Base-by-base conservation (phyloP, 2,113 vertebrate species). In the Paraplagusia blochii region DNA sequence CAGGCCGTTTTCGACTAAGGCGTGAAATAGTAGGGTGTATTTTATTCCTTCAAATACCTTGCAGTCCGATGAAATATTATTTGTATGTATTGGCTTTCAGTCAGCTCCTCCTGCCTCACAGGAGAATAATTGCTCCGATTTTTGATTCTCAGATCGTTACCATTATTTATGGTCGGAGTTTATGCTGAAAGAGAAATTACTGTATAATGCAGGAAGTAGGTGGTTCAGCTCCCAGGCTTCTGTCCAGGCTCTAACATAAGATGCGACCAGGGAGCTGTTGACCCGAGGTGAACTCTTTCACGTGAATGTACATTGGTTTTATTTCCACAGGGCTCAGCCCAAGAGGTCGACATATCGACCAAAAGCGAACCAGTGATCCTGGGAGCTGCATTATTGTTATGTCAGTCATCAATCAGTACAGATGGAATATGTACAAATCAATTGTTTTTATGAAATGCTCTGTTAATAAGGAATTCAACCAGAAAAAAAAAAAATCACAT, bases 131-230 rank as follows among this genome's bases (percentile, higher is more conserved):
- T 46, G 33, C 29, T 15, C 12, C 19, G 1, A 29, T 19, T 38
- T 59, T 59, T 3, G n/a, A 64, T 71, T 54, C 58, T 18, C 15
- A 45, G 45, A 36, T 16, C 5, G 15, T 42, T 1, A 18, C 29
- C 10, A 18, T 53, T 63, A 15, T 53, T 55, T 50, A 44, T 66
- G 39, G 15, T 15, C 4, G 10, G 43, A 16, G 10, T n/a, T 57
- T 7, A 17, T 60, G 17, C 39, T 40, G 51, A 51, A 50, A 29
- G 48, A 19, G 34, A 8, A 14, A 17, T 62, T 51, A 29, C 3
- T 29, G 22, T 29, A 16, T 47, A 52, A 53, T 44, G 8, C 22
- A 61, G 12, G 13, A 33, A 33, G 12, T 29, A 34, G 39, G 44
- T 45, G 50, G 59, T 44, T 55, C 35, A 36, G 45, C 46, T 40